Base-by-base conservation (phyloP, 2,113 vertebrate species). In the Upupa epops region DNA sequence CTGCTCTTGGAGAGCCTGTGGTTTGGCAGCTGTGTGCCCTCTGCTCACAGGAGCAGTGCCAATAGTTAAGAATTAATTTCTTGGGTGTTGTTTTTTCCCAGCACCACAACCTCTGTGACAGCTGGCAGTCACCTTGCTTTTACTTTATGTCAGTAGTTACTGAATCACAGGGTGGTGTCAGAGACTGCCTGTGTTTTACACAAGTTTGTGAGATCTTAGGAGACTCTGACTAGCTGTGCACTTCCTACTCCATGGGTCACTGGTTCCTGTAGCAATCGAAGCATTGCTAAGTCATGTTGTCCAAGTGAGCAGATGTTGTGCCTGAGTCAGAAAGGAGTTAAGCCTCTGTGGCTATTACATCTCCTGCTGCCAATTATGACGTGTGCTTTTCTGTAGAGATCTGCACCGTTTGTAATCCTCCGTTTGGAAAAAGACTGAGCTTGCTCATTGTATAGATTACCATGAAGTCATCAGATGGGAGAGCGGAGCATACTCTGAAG, bases 321-420 rank as follows among this genome's bases (percentile, higher is more conserved):
- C 48, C 48, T 61, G 83, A 87, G 92, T 37, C 94, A 92, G 78
- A 87, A 37, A 70, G 71, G 83, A 93, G 80, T 91, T 92, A 84
- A 94, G 4, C 31, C n/a, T 68, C 32, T 0, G 0, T 51, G 59
- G 58, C 84, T 37, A 51, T 83, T 90, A 65, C 83, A 76, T 72
- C 81, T 94, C 55, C 78, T 73, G 81, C 86, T 95, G 93, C 93
- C 91, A 96, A 13, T 84, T 65, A 37, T 84, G 92, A 95, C 8
- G 11, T 70, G 3, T 48, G 51, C 68, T 73, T 95, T 90, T 91
- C 90, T 84, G 75, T 22, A 48, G 86, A 64, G 83, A 71, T 83
- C 31, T 83, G 54, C 58, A 88, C 61, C 0, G 7, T 79, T 83
- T 72, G 85, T 77, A 86, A 74, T 84, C 60, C 83, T 85, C 51